phyloP scores from a whole-genome alignment of 2,888 invertebrate species.

The Antheraea yamamai region DNA sequence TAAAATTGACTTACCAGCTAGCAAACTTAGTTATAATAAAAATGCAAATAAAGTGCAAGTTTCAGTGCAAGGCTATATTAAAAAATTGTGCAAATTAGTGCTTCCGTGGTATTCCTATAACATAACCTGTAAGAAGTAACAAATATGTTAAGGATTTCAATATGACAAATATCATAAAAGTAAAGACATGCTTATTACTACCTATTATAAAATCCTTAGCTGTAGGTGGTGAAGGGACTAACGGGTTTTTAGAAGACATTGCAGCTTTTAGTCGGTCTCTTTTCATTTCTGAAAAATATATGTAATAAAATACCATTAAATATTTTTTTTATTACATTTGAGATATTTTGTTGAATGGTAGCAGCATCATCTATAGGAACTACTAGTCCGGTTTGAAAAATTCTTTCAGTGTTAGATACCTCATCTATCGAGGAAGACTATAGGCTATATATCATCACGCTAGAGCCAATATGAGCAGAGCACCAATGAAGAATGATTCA shows the following conservation, averaged over 20 bases:
- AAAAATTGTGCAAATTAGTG: conserved; percentile 43
- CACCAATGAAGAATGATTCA: too few species aligned
- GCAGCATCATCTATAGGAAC: not conserved
- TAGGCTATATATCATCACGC: too few species aligned
- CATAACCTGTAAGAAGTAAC: conserved; percentile 61
- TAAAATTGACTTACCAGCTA: conserved; percentile 2
- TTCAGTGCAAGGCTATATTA: conserved; percentile 49
- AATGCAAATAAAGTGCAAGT: conserved; percentile 37
- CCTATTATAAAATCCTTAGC: conserved; percentile 38
- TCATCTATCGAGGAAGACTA: too few species aligned
- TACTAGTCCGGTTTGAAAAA: too few species aligned
- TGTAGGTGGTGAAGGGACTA: conserved; percentile 33
- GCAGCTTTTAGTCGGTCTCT: conserved; percentile 26
- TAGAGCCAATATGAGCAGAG: too few species aligned
- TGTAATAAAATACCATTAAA: not conserved
- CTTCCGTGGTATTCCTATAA: conserved; percentile 55
- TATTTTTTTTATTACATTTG: not conserved
- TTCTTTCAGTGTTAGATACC: too few species aligned
- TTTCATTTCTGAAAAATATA: conserved; percentile 33
- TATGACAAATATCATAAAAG: not conserved
- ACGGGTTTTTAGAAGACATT: conserved; percentile 24
- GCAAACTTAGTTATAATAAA: conserved; percentile 20
- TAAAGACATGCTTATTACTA: conserved; percentile 22
- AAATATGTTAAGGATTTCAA: not conserved
- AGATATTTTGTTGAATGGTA: not conserved